phyloP scores from a whole-genome alignment of 92 coral and sea anemone species.

The Siderastrea siderea region DNA sequence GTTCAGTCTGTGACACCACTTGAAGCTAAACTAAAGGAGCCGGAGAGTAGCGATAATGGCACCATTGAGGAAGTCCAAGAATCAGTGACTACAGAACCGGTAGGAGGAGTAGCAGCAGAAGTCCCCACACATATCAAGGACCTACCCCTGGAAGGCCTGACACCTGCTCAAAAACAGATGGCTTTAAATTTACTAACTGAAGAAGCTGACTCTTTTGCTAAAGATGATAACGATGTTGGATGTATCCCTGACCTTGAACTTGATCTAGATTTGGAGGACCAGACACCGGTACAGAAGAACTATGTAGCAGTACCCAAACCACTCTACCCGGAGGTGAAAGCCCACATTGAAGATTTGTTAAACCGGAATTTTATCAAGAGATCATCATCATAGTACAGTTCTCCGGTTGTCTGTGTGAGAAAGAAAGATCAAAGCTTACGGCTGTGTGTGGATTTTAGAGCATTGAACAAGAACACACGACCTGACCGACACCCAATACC shows the following conservation, averaged over 20 bases:
- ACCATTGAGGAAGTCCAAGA: background rate
- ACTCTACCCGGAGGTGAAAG: slow-evolving; percentile 73
- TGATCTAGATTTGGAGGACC: slow-evolving; percentile 65
- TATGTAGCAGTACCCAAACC: slow-evolving; percentile 65
- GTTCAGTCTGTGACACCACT: slow-evolving; percentile 82
- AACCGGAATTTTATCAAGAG: slow-evolving; percentile 65
- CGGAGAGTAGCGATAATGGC: background rate
- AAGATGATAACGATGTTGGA: slow-evolving; percentile 67
- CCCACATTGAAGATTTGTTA: slow-evolving; percentile 72
- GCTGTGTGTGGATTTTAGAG: slow-evolving; percentile 78
- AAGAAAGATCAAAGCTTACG: slow-evolving; percentile 73
- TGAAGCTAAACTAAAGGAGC: slow-evolving; percentile 52
- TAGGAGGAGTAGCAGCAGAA: background rate
- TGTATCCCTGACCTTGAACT: slow-evolving; percentile 72
- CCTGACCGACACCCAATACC: too few species aligned
- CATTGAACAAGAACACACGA: slow-evolving; percentile 70
- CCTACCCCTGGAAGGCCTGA: slow-evolving; percentile 56
- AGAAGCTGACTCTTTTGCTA: slow-evolving; percentile 75
- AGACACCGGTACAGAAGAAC: slow-evolving; percentile 39
- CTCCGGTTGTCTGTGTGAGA: slow-evolving; percentile 73
- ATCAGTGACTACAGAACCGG: slow-evolving; percentile 12
- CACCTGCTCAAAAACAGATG: slow-evolving; percentile 45
- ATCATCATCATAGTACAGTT: slow-evolving; percentile 66
- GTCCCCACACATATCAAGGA: slow-evolving; percentile 56
- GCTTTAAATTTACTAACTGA: slow-evolving; percentile 48